Conservation (phyloP, 1,140 invertebrate genomes). For the Drosophila sucinea region DNA sequence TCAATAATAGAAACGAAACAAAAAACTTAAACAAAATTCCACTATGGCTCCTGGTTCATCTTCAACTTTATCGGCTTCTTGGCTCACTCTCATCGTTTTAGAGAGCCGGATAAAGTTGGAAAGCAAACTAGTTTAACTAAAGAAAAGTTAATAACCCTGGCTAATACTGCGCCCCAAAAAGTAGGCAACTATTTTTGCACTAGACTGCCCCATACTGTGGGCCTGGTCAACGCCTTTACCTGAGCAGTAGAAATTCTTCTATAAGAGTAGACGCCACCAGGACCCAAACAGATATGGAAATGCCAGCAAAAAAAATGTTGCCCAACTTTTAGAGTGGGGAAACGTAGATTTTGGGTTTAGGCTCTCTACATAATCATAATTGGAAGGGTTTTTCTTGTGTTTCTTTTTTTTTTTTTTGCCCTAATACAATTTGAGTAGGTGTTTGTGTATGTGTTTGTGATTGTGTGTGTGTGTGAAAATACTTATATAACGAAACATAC, state of each 20-base stretch:
- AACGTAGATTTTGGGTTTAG: constrained; percentile 37
- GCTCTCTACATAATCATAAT: constrained; percentile 2
- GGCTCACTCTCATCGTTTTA: constrained; percentile 23
- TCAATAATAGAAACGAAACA: constrained; percentile 81
- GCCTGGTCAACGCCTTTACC: constrained; percentile 68
- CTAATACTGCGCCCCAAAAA: constrained; percentile 27
- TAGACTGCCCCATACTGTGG: background rate
- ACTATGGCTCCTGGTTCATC: constrained; percentile 62
- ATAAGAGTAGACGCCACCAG: constrained; percentile 70
- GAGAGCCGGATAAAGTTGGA: constrained; percentile 22
- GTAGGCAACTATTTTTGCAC: constrained; percentile 29
- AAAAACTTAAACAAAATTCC: constrained; percentile 82
- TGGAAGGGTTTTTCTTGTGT: background rate
- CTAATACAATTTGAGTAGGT: constrained; percentile 36
- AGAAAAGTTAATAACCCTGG: constrained; percentile 62
- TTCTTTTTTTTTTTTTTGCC: constrained; percentile 6
- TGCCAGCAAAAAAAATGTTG: background rate
- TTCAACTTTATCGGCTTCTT: constrained; percentile 10
- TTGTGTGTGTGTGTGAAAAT: constrained; percentile 37
- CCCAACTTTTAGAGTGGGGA: background rate
- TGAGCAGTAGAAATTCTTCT: constrained; percentile 79
- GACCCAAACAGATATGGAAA: constrained; percentile 3
- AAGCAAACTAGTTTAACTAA: constrained; percentile 59
- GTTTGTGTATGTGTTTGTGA: constrained; percentile 38
- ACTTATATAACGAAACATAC: constrained; percentile 74